phyloP scores from a whole-genome alignment of 2,113 vertebrate species.

The Sinosuthora webbiana region DNA sequence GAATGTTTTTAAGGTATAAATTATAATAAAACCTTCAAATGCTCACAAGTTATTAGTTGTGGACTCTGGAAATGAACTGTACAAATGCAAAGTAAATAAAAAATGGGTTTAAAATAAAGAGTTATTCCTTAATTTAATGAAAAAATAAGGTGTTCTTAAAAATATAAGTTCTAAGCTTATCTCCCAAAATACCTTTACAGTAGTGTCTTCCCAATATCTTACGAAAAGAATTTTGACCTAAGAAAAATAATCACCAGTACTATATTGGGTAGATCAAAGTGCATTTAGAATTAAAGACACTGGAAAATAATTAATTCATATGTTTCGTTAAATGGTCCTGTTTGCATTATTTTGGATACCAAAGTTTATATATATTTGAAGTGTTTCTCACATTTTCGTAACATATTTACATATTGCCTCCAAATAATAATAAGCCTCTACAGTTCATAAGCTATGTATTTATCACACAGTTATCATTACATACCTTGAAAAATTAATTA shows the following conservation, averaged over 20 bases:
- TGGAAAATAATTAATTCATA: neutral
- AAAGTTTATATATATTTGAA: neutral
- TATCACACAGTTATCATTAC: neutral
- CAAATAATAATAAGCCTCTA: neutral
- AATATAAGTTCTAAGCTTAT: neutral
- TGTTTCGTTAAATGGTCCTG: neutral
- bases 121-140: neutral
- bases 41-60: neutral
- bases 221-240: constrained; percentile 79
- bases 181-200: neutral
- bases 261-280: neutral
- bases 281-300: neutral
- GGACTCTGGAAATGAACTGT: neutral
- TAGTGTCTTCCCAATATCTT: neutral
- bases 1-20: neutral
- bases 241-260: neutral
- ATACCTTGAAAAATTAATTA: neutral
- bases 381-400: neutral
- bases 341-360: neutral
- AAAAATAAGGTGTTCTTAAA: neutral
- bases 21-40: constrained; percentile 21
- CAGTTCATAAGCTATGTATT: neutral
- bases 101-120: constrained; percentile 14
- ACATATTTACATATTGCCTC: neutral
- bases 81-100: constrained; percentile 47